Conservation (phyloP, 2,113 vertebrate genomes). For the Chamaetylas fuelleborni region DNA sequence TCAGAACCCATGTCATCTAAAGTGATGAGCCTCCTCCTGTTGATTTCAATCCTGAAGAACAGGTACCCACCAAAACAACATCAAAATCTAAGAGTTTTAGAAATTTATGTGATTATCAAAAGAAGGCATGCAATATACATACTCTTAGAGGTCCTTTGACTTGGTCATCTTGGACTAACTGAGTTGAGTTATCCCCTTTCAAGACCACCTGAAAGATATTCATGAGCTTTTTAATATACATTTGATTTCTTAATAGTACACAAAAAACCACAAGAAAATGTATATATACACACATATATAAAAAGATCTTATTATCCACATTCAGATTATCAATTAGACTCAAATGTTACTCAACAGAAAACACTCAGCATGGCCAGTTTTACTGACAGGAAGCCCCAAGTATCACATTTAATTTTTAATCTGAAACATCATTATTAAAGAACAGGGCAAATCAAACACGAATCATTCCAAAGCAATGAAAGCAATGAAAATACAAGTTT, state of each 20-base stretch:
- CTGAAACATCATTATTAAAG: neutral
- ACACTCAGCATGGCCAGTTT: neutral
- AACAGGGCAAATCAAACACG: neutral
- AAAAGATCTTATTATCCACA: neutral
- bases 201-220: constrained; percentile 85
- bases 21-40: neutral
- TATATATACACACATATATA: neutral
- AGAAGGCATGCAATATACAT: constrained; percentile 56
- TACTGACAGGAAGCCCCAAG: neutral
- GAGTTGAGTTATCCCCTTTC: constrained; percentile 92
- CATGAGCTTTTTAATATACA: neutral
- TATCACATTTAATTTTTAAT: neutral
- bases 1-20: neutral
- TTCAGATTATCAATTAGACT: neutral
- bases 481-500: neutral
- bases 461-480: neutral
- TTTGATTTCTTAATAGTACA: neutral
- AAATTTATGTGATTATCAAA: neutral
- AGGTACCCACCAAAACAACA: neutral
- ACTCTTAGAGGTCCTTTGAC: constrained; percentile 95
- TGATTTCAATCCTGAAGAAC: neutral
- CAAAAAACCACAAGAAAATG: neutral
- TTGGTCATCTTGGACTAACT: constrained; percentile 98
- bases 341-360: neutral
- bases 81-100: neutral